A percentile compares a stretch with the other conserved stretches of the same genome.
phyloP scores from a whole-genome alignment of 2,113 vertebrate species.

The Ranitomeya imitator region DNA sequence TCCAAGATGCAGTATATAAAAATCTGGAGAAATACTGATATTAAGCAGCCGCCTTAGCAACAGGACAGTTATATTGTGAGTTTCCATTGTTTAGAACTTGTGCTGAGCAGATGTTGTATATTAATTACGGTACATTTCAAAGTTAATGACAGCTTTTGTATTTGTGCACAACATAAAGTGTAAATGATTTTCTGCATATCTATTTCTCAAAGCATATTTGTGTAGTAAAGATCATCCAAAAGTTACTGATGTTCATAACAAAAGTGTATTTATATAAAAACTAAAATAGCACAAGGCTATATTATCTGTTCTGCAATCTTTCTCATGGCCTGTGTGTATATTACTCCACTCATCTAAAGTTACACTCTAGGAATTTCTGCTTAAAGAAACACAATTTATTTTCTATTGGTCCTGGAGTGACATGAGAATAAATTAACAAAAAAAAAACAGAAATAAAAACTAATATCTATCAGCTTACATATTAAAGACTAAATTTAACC shows the following conservation, averaged over 20 bases:
- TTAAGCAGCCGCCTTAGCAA: background rate
- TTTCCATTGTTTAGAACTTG: background rate
- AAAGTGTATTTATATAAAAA: constrained; percentile 20
- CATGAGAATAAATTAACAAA: background rate
- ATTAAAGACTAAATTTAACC: too few relatives aligned
- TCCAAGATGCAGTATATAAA: background rate
- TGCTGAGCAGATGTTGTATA: background rate
- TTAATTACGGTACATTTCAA: background rate
- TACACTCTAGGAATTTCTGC: constrained; percentile 11
- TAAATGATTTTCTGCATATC: background rate
- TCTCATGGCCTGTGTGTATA: constrained; percentile 27
- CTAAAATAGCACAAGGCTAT: background rate
- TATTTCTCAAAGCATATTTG: background rate
- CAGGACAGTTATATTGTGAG: background rate
- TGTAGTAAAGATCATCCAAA: background rate
- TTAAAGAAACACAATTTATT: background rate
- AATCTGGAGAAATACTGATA: background rate
- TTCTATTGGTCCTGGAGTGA: background rate
- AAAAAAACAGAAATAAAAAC: background rate
- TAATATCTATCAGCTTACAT: background rate
- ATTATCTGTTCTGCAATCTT: constrained; percentile 9
- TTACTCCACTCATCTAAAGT: background rate
- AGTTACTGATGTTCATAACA: background rate
- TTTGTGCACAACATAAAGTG: background rate
- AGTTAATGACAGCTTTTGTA: background rate